phyloP scores from a whole-genome alignment of 2,113 vertebrate genomes.

The Cynopterus brachyotis region DNA sequence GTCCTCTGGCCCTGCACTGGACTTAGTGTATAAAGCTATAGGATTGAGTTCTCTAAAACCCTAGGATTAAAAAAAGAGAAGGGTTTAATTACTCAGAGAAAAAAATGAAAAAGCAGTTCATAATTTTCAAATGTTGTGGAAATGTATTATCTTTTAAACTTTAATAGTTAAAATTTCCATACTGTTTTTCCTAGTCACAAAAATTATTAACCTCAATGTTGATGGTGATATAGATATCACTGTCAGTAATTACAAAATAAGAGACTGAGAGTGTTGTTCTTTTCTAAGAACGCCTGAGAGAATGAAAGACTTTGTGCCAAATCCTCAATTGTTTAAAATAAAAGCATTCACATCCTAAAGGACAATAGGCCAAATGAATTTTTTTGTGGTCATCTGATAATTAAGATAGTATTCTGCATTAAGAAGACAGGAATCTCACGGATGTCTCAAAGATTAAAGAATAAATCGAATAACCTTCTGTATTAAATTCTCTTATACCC shows the following conservation, averaged over 20 bases:
- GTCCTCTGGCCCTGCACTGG: slow-evolving; percentile 26
- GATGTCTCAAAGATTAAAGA: neutral
- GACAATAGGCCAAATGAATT: neutral
- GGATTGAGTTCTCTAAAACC: slow-evolving; percentile 84
- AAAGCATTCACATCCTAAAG: slow-evolving; percentile 18
- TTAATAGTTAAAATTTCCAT: neutral
- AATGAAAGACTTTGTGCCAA: neutral
- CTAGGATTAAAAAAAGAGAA: slow-evolving; percentile 76
- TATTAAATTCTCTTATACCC: neutral
- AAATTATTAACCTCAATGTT: slow-evolving; percentile 18
- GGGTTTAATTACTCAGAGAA: neutral
- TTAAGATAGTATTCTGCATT: neutral
- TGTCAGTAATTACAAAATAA: neutral
- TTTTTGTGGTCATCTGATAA: neutral
- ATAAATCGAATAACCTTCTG: neutral
- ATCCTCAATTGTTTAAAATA: slow-evolving; percentile 7
- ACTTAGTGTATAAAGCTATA: slow-evolving; percentile 86
- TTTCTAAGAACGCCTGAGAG: neutral
- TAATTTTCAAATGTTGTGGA: neutral
- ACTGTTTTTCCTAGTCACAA: neutral
- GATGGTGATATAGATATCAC: neutral
- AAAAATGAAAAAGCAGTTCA: neutral
- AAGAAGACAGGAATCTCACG: neutral
- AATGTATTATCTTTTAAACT: neutral
- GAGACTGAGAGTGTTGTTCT: neutral